Conservation (phyloP, 2,888 invertebrate genomes). For the Mesorhabditis sp. region DNA sequence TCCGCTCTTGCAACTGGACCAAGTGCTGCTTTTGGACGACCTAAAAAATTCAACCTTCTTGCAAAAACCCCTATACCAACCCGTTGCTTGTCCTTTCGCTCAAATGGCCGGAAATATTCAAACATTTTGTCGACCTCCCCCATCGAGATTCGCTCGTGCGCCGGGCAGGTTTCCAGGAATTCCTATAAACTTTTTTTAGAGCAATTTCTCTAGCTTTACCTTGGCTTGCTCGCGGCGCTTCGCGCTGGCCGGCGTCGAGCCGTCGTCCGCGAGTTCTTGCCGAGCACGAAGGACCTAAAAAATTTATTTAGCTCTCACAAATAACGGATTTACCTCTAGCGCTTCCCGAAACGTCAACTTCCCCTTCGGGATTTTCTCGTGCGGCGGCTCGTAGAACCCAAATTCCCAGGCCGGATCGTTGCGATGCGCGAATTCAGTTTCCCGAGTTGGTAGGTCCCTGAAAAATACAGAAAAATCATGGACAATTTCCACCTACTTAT, state of each 20-base stretch:
- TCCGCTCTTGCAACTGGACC: slow-evolving; percentile 32
- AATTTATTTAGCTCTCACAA: neutral
- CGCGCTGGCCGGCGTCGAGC: slow-evolving; percentile 1
- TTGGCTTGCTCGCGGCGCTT: neutral
- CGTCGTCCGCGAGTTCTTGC: slow-evolving; percentile 27
- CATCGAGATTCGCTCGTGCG: slow-evolving; percentile 32
- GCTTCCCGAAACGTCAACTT: slow-evolving; percentile 50
- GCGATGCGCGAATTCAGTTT: slow-evolving; percentile 38
- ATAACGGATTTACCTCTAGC: slow-evolving; percentile 32
- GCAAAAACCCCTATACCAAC: slow-evolving; percentile 13
- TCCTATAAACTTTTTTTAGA: slow-evolving; percentile 16
- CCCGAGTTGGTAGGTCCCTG: slow-evolving; percentile 42
- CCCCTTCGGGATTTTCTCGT: slow-evolving; percentile 43
- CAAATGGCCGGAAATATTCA: slow-evolving; percentile 51
- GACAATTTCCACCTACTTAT: slow-evolving; percentile 22
- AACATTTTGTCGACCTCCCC: slow-evolving; percentile 43
- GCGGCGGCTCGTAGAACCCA: slow-evolving; percentile 51
- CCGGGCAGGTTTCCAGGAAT: slow-evolving; percentile 19
- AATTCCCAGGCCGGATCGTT: slow-evolving; percentile 50
- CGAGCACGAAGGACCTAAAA: slow-evolving; percentile 37
- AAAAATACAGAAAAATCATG: slow-evolving; percentile 11
- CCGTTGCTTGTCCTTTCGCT: slow-evolving; percentile 40
- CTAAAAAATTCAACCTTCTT: slow-evolving; percentile 12
- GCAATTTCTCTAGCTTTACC: slow-evolving; percentile 12
- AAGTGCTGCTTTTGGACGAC: slow-evolving; percentile 38